These are phyloP conservation scores for Balaeniceps rex DNA, from an alignment of 2,113 vertebrate species.

Conservation along the genomic window DNA sequence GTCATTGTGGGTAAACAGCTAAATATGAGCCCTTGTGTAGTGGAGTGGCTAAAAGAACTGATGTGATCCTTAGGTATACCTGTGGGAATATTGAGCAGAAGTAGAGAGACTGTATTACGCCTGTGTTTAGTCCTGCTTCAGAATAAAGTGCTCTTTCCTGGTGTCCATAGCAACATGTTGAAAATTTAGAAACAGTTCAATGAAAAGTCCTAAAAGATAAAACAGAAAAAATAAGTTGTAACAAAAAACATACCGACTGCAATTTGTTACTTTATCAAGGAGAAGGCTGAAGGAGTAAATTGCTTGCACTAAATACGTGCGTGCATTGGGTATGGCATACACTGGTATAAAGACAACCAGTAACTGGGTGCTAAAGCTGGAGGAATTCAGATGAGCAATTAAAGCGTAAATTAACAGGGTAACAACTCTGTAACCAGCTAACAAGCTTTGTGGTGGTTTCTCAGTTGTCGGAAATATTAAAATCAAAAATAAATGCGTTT, in stretches of 20 bases:
- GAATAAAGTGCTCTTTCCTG: not conserved
- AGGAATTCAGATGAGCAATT: not conserved
- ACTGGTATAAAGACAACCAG: not conserved
- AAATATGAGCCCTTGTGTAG: not conserved
- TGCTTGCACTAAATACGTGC: fast-evolving
- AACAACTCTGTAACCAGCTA: not conserved
- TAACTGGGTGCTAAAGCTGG: not conserved
- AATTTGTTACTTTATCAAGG: not conserved
- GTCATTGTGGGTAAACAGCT: not conserved
- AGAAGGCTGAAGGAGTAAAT: not conserved
- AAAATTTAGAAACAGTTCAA: not conserved
- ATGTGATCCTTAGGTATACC: not conserved
- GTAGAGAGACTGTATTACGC: not conserved
- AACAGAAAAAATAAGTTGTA: not conserved
- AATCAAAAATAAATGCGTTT: not conserved
- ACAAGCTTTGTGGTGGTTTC: not conserved
- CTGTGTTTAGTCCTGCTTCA: not conserved
- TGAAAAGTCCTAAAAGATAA: not conserved
- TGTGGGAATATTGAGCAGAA: not conserved
- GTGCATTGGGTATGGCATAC: fast-evolving
- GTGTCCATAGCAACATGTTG: constrained; percentile 10
- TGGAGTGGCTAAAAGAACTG: not conserved
- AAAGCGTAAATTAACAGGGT: not conserved
- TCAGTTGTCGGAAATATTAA: not conserved
- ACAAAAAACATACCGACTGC: not conserved